These are phyloP conservation scores for Sebastes variabilis DNA, from an alignment of 2,797 vertebrate genomes.

Conservation along the genomic window DNA sequence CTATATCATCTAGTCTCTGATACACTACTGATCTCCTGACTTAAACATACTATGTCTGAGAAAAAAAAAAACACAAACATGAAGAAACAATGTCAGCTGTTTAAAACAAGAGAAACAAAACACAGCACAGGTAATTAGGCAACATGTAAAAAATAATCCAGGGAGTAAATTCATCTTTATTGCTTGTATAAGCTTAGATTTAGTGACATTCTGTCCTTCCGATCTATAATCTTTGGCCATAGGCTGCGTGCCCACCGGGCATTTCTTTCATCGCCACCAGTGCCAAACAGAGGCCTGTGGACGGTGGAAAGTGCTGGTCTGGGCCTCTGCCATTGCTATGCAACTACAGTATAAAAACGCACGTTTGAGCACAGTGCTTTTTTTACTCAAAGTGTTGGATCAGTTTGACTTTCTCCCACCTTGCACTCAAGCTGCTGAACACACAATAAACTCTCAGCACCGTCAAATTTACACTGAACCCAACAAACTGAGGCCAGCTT, in stretches of 20 bases:
- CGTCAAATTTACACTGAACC: slow-evolving; percentile 24
- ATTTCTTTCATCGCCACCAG: slow-evolving; percentile 27
- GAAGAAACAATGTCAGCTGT: slow-evolving; percentile 31
- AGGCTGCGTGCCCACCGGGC: slow-evolving; percentile 58
- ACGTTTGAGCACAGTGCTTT: slow-evolving; percentile 28
- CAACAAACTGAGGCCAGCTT: slow-evolving; percentile 17
- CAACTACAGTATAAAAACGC: slow-evolving; percentile 41
- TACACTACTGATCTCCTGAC: slow-evolving; percentile 25
- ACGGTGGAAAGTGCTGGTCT: slow-evolving; percentile 38
- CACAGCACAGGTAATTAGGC: slow-evolving; percentile 41
- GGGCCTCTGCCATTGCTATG: slow-evolving; percentile 11
- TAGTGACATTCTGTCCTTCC: slow-evolving; percentile 44
- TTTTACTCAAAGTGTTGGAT: slow-evolving; percentile 17
- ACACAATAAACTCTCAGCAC: slow-evolving; percentile 22
- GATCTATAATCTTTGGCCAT: slow-evolving; percentile 59
- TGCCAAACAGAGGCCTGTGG: slow-evolving; percentile 31
- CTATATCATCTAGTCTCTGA: slow-evolving; percentile 38
- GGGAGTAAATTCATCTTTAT: slow-evolving; percentile 74
- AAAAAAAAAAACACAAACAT: slow-evolving; percentile 21
- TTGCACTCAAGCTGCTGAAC: slow-evolving; percentile 28
- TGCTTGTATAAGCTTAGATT: slow-evolving; percentile 74
- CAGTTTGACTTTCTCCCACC: slow-evolving; percentile 1
- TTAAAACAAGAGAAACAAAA: slow-evolving; percentile 55
- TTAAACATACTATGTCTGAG: slow-evolving; percentile 15
- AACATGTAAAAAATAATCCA: slow-evolving; percentile 34